Evolutionary conservation across 2,113 vertebrate genomes (phyloP).

Genomic region (Chlorodrepanis virens): DNA sequence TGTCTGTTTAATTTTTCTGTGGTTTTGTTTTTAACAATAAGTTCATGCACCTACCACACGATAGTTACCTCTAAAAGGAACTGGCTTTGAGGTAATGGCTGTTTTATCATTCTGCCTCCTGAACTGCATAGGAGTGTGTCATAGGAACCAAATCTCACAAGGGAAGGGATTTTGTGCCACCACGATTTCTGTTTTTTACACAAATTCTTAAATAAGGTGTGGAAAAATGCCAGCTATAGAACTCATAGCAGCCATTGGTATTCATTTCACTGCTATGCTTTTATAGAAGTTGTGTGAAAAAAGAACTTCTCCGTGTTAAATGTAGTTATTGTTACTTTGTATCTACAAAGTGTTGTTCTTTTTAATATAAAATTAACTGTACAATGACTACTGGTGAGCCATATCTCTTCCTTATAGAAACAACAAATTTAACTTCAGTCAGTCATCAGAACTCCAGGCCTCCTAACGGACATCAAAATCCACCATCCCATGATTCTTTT

Average conservation of each 20-base stretch:
- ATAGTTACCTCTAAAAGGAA: neutral
- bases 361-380: neutral
- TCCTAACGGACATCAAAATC: neutral
- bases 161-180: neutral
- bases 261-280: neutral
- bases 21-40: constrained; percentile 23
- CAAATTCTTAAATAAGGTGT: neutral
- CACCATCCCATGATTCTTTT: neutral
- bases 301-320: neutral
- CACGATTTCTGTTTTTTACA: neutral
- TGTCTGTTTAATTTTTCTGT: constrained; percentile 12
- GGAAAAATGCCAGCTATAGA: neutral
- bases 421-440: neutral
- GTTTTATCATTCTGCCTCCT: neutral
- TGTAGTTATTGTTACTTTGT: neutral
- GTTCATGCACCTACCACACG: constrained; percentile 1
- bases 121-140: neutral
- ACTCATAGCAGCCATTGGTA: neutral
- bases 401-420: neutral
- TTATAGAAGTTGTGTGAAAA: neutral
- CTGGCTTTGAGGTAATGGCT: neutral
- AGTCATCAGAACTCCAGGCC: neutral
- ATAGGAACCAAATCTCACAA: neutral
- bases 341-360: neutral
- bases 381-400: neutral